These are phyloP conservation scores for Cantharis rufa DNA, from an alignment of 2,888 invertebrate species.

Conservation along the genomic window DNA sequence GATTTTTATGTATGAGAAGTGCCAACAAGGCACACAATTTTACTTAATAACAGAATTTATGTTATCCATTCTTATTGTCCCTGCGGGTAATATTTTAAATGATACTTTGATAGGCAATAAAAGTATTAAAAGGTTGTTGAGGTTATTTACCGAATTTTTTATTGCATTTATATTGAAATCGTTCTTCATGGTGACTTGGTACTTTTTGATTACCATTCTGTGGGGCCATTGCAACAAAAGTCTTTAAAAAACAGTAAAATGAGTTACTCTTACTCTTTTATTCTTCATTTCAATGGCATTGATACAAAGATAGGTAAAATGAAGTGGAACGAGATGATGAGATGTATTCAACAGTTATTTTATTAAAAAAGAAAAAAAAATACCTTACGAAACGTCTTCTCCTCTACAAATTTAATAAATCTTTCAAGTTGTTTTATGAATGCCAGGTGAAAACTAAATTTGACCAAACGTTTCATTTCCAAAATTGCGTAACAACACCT, in stretches of 20 bases:
- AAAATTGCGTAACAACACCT: neutral
- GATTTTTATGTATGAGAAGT: slow-evolving; percentile 5
- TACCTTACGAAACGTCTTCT: no score
- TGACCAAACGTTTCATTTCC: neutral
- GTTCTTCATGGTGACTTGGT: neutral
- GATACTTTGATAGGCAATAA: slow-evolving; percentile 12
- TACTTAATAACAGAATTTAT: slow-evolving; percentile 20
- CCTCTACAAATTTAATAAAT: neutral
- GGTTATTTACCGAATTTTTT: slow-evolving; percentile 1
- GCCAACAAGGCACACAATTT: slow-evolving; percentile 14
- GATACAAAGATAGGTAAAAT: neutral
- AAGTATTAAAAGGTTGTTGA: slow-evolving; percentile 1
- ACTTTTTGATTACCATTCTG: neutral
- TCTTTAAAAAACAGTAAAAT: neutral
- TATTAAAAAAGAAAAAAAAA: neutral
- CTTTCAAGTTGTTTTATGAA: neutral
- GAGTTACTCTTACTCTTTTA: neutral
- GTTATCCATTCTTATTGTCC: slow-evolving; percentile 16
- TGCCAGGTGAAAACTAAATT: neutral
- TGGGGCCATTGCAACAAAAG: neutral
- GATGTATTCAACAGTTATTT: neutral
- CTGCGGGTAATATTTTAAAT: slow-evolving; percentile 18
- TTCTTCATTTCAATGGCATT: neutral
- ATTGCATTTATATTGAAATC: neutral
- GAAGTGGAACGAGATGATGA: neutral